Conservation (phyloP, 2,797 vertebrate genomes). For the Ptychadena robeensis region DNA sequence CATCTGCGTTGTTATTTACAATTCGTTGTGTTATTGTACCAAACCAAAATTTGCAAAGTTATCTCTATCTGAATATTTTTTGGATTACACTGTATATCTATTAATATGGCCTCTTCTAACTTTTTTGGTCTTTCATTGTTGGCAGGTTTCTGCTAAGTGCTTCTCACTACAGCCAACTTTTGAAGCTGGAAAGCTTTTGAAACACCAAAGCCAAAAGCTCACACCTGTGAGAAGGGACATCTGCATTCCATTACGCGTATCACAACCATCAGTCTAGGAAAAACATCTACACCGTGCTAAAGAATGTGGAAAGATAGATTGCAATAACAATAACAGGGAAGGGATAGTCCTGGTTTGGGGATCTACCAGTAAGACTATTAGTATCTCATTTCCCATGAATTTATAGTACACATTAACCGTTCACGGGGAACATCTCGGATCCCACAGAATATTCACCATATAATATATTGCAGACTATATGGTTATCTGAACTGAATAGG, state of each 20-base stretch:
- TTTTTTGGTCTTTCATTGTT: neutral
- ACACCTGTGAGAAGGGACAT: neutral
- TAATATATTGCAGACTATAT: too few species aligned
- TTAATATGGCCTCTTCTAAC: neutral
- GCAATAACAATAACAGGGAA: constrained; percentile 2
- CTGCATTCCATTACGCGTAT: neutral
- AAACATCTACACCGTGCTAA: neutral
- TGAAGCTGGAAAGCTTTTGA: neutral
- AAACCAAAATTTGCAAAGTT: too few species aligned
- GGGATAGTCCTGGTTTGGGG: neutral
- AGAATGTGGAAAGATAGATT: neutral
- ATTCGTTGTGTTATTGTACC: too few species aligned
- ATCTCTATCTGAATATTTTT: too few species aligned
- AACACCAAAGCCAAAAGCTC: neutral
- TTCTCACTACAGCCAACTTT: neutral
- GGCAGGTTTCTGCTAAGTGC: neutral
- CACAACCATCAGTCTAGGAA: neutral
- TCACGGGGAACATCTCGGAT: too few species aligned
- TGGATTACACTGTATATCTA: too few species aligned
- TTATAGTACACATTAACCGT: constrained; percentile 5
- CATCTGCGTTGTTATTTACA: too few species aligned
- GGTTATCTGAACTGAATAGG: too few species aligned
- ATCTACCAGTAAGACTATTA: neutral
- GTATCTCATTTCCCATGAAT: neutral
- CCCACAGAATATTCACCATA: too few species aligned